Percentiles rank a stretch among this genome's conserved stretches.
These are phyloP conservation scores for Megaustenia siamemsis DNA, from an alignment of 2,888 invertebrate species.

Conservation along the genomic window DNA sequence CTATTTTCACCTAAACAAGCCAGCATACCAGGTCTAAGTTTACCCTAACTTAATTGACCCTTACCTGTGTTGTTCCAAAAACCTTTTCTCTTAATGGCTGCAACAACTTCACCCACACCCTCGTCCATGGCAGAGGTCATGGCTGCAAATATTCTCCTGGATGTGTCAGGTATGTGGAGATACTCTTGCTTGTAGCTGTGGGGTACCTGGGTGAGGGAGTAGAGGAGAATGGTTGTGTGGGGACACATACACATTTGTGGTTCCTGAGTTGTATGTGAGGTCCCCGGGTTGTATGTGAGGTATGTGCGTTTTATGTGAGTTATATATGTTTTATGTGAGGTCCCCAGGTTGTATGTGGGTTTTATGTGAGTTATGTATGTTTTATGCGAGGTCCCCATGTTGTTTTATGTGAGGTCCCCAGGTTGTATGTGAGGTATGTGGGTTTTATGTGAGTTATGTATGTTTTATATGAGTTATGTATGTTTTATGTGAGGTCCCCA, in stretches of 20 bases:
- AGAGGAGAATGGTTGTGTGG: neutral
- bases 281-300: too few species aligned
- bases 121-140: conserved; percentile 43
- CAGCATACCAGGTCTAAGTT: too few species aligned
- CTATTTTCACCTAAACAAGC: too few species aligned
- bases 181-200: conserved; percentile 11
- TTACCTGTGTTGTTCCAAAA: conserved; percentile 37
- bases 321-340: too few species aligned
- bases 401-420: neutral
- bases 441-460: too few species aligned
- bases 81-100: conserved; percentile 37
- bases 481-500: too few species aligned
- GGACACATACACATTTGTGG: neutral
- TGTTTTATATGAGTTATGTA: too few species aligned
- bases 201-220: conserved; percentile 14
- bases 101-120: conserved; percentile 27
- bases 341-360: too few species aligned
- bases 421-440: neutral
- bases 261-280: neutral
- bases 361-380: too few species aligned
- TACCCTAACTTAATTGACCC: too few species aligned
- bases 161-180: neutral
- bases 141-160: conserved; percentile 20
- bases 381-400: too few species aligned
- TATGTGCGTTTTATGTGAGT: too few species aligned